phyloP scores from a whole-genome alignment of 2,797 vertebrate species.

The Acrossocheilus fasciatus region DNA sequence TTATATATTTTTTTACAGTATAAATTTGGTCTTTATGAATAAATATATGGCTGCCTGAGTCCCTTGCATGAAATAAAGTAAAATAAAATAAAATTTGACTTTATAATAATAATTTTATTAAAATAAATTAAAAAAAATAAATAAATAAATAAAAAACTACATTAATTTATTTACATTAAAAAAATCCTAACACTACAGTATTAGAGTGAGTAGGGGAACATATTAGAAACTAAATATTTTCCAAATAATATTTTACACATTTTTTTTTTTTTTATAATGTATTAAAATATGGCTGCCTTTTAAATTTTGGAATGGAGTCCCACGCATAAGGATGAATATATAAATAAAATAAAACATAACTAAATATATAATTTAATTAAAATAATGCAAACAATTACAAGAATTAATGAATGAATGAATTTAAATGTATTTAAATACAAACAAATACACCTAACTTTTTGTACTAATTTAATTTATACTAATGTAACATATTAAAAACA shows the following conservation, averaged over 20 bases:
- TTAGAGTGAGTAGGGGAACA: too few species aligned
- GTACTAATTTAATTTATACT: not conserved
- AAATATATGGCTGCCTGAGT: not conserved
- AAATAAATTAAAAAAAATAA: too few species aligned
- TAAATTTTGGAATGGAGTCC: not conserved
- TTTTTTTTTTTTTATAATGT: too few species aligned
- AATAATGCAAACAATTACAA: not conserved
- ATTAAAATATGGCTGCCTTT: too few species aligned
- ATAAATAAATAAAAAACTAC: too few species aligned
- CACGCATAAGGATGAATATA: not conserved
- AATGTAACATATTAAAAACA: not conserved
- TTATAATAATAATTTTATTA: too few species aligned
- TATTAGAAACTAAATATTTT: too few species aligned
- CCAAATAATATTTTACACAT: too few species aligned
- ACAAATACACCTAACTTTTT: not conserved
- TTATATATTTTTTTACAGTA: not conserved
- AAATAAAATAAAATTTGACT: too few species aligned
- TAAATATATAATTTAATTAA: not conserved
- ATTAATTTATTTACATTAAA: too few species aligned
- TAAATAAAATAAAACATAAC: not conserved
- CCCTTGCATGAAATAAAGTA: not conserved
- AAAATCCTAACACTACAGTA: too few species aligned
- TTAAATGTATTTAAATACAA: not conserved
- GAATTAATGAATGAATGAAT: not conserved
- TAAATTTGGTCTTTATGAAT: not conserved